Evolutionary conservation across 2,888 invertebrate genomes (phyloP).

Genomic region (Agrochola circellaris): DNA sequence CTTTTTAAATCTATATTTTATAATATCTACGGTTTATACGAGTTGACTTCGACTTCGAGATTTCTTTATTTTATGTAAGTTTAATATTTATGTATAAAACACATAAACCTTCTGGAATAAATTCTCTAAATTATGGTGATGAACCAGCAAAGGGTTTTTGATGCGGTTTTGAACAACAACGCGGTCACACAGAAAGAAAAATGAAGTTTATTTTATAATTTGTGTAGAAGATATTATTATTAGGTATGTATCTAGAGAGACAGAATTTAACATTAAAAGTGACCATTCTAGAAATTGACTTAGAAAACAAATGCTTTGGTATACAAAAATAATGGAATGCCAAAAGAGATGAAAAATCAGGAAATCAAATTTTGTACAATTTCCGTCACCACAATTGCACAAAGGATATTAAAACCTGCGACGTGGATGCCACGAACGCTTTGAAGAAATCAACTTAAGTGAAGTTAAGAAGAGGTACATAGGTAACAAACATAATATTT

Average conservation of each 20-base stretch:
- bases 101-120: background rate
- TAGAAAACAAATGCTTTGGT: background rate
- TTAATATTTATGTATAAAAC: too few relatives aligned
- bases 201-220: background rate
- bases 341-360: constrained; percentile 16
- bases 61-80: background rate
- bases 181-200: background rate
- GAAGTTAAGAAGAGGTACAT: background rate
- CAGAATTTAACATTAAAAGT: background rate
- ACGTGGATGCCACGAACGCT: background rate
- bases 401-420: constrained; percentile 42
- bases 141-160: too few relatives aligned
- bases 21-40: background rate
- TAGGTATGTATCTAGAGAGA: background rate
- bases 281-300: background rate
- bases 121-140: background rate
- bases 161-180: background rate
- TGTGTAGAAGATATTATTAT: background rate
- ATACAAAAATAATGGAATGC: constrained; percentile 32
- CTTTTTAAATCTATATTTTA: background rate
- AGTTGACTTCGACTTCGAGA: too few relatives aligned
- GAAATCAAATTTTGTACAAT: constrained; percentile 50
- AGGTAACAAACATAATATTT: background rate
- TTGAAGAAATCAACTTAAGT: background rate
- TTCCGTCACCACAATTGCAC: constrained; percentile 40